Evolutionary conservation across 2,888 invertebrate genomes (phyloP), one percentile per base, ranked within the genome.

Genomic region (Lottia scabra): DNA sequence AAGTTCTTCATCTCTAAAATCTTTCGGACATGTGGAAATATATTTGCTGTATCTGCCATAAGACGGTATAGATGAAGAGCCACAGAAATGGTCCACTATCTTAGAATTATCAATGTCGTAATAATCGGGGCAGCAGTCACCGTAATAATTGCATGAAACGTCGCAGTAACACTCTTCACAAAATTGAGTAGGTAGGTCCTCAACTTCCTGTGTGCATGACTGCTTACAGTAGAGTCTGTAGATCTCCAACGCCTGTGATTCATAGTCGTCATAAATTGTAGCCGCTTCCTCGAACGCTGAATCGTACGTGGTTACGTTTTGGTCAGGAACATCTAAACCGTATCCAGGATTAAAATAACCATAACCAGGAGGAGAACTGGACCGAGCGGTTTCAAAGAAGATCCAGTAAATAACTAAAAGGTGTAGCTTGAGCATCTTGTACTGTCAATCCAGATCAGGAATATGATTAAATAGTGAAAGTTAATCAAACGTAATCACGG

Each of bases 61-160:
- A 5, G 19, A 19, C 2, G 56, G 56, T 23, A 56, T 23, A 10
- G 12, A 23, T 23, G 56, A 23, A 23, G 56, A 56, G 8, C 13
- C 56, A 56, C 56, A 56, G 23, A 15, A 0, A 23, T 19, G 19
- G 19, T 23, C 19, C 56, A 56, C 56, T 3, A 56, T 23, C 56
- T 56, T 56, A 13, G 3, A 15, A 26, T 16, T 10, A 2, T 23
- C n/a, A 23, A 3, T 62, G 16, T 27, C 15, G 15, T 15, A 19
- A n/a, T 30, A 30, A 19, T 56, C 73, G 8, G 73, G 73, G 38
- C 73, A 73, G 27, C 73, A 73, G 45, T 73, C 73, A 2, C 56
- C 70, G 44, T 48, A 70, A 16, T 43, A 15, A 19, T 63, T 16
- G 44, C 73, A 73, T 1, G 48, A 15, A 6, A 12, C 16, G 46